Conservation (phyloP, 2,888 invertebrate genomes). For the Iphiclides podalirius region DNA sequence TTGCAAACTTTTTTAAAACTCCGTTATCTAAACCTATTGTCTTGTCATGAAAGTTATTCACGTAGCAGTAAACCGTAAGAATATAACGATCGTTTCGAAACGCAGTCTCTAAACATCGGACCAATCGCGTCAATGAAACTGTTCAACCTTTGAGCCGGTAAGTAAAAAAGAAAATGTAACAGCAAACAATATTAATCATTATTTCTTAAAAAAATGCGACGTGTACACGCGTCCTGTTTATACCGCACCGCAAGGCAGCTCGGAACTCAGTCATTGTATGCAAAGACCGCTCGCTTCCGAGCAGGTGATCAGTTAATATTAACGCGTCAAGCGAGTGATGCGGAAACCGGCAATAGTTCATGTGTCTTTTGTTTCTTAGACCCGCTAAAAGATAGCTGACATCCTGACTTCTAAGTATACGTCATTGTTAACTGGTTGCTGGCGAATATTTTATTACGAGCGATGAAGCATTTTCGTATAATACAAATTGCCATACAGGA, state of each 20-base stretch:
- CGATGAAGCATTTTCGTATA: too few species aligned
- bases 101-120: too few species aligned
- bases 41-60: too few species aligned
- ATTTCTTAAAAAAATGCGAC: constrained; percentile 20
- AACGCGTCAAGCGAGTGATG: constrained; percentile 31
- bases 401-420: constrained; percentile 35
- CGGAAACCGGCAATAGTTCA: constrained; percentile 21
- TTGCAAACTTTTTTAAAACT: too few species aligned
- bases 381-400: constrained; percentile 30
- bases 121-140: too few species aligned
- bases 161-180: neutral
- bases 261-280: constrained; percentile 70
- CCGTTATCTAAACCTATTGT: too few species aligned
- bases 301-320: constrained; percentile 45
- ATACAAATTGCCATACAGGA: too few species aligned
- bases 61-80: too few species aligned
- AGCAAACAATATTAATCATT: neutral
- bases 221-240: constrained; percentile 29
- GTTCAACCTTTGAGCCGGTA: too few species aligned
- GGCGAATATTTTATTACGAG: too few species aligned
- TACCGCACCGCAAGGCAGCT: constrained; percentile 44
- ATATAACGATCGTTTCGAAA: too few species aligned
- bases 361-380: constrained; percentile 5
- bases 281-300: constrained; percentile 51
- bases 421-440: too few species aligned